Conservation (phyloP, 2,113 vertebrate genomes). For the Pseudorectes ferrugineus region DNA sequence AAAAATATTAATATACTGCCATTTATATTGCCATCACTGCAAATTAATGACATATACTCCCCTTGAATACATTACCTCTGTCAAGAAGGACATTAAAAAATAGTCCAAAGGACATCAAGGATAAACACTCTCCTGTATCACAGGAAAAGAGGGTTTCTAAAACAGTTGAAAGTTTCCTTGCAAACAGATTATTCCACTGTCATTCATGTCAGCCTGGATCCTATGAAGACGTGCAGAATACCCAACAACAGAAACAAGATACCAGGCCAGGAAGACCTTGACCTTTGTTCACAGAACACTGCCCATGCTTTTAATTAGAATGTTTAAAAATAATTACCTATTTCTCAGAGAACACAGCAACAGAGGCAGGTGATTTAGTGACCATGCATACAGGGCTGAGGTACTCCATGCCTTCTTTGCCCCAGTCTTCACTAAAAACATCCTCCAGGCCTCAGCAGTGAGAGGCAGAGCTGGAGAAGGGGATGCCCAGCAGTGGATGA, state of each 20-base stretch:
- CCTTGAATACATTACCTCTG: slow-evolving; percentile 47
- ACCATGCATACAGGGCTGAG: background rate
- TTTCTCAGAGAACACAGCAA: background rate
- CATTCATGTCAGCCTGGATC: background rate
- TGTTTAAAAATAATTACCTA: background rate
- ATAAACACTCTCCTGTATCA: slow-evolving; percentile 7
- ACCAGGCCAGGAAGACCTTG: background rate
- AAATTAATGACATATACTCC: slow-evolving; percentile 47
- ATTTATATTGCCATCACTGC: slow-evolving; percentile 57
- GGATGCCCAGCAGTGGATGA: background rate
- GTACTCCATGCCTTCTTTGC: background rate
- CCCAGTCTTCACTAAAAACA: background rate
- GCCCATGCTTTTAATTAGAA: background rate
- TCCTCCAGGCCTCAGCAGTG: background rate
- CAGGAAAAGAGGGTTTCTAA: background rate
- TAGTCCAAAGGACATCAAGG: slow-evolving; percentile 28
- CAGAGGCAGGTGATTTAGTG: background rate
- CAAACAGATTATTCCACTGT: fast-evolving
- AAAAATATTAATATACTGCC: slow-evolving; percentile 61
- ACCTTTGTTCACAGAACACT: background rate
- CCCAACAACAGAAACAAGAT: background rate
- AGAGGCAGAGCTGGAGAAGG: background rate
- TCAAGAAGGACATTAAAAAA: slow-evolving; percentile 54
- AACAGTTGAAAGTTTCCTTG: background rate
- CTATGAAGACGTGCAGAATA: background rate